Percentiles rank a stretch among this genome's conserved stretches.
Evolutionary conservation across 2,797 vertebrate species (phyloP).

Genomic region (Bradypus variegatus): DNA sequence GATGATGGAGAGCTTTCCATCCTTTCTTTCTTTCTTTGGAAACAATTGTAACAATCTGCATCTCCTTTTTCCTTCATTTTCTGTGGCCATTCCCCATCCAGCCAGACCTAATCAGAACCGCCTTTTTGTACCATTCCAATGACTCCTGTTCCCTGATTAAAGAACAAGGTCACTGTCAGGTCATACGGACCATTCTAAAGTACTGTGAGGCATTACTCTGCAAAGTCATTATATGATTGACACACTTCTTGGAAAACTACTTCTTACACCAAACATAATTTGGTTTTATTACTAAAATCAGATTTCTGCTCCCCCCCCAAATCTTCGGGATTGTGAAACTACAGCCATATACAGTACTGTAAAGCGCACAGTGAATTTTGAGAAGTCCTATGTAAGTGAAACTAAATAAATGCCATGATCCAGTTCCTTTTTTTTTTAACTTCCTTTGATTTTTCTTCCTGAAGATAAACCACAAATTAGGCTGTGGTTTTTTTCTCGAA

Average conservation of each 20-base stretch:
- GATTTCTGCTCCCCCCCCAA: background rate
- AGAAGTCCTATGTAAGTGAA: slow-evolving; percentile 43
- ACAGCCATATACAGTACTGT: background rate
- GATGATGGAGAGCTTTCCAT: background rate
- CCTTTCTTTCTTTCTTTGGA: background rate
- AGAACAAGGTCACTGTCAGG: background rate
- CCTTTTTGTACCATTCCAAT: background rate
- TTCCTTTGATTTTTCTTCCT: slow-evolving; percentile 59
- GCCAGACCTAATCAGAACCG: background rate
- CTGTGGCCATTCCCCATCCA: background rate
- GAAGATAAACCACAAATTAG: slow-evolving; percentile 70
- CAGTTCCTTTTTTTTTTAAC: slow-evolving; percentile 60
- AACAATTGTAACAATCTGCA: background rate
- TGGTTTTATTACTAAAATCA: slow-evolving; percentile 24
- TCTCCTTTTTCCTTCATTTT: background rate
- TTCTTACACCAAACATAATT: background rate
- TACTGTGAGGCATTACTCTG: background rate
- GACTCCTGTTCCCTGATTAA: background rate
- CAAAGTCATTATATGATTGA: background rate
- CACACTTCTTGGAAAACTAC: background rate
- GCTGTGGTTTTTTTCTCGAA: slow-evolving; percentile 61
- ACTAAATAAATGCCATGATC: slow-evolving; percentile 43
- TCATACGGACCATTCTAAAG: background rate
- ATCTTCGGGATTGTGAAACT: slow-evolving; percentile 5
- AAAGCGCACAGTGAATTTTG: slow-evolving; percentile 34